Percentiles rank a stretch among this genome's conserved stretches.
These are phyloP conservation scores for Melipona quadrifasciata DNA, from an alignment of 1,140 invertebrate genomes.

Conservation along the genomic window DNA sequence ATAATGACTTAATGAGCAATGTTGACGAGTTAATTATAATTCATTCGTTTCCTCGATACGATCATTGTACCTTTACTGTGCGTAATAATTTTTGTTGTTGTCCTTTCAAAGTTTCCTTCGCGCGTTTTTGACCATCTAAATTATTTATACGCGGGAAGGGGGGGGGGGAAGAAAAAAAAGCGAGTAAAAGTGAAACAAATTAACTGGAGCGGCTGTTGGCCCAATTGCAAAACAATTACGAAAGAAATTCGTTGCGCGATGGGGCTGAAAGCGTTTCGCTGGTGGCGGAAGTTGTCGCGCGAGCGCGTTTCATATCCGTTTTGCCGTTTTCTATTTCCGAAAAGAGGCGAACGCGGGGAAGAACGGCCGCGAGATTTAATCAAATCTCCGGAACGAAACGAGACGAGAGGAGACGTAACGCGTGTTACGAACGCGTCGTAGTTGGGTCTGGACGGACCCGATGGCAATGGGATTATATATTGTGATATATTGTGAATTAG, in stretches of 20 bases:
- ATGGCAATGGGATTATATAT: slow-evolving; percentile 1
- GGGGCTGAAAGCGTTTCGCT: background rate
- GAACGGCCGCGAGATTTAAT: slow-evolving; percentile 7
- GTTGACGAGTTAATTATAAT: no score
- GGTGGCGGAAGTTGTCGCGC: background rate
- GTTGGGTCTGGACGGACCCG: background rate
- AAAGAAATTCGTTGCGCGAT: background rate
- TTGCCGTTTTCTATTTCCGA: slow-evolving; percentile 21
- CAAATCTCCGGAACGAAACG: slow-evolving; percentile 7
- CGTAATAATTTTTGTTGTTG: no score
- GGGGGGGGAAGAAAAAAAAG: background rate
- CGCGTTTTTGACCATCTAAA: no score
- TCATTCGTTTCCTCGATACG: no score
- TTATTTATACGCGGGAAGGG: background rate
- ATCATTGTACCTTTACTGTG: no score
- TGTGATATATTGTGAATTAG: slow-evolving; percentile 1
- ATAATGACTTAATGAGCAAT: no score
- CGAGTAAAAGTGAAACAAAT: background rate
- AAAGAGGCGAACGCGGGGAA: background rate
- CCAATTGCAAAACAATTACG: background rate
- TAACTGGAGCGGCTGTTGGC: background rate
- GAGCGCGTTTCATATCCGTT: slow-evolving; percentile 12
- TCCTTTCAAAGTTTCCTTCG: no score
- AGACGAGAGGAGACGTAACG: background rate
- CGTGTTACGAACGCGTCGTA: background rate